These are phyloP conservation scores for Notodonta ziczac DNA, from an alignment of 2,888 invertebrate genomes.

Conservation along the genomic window DNA sequence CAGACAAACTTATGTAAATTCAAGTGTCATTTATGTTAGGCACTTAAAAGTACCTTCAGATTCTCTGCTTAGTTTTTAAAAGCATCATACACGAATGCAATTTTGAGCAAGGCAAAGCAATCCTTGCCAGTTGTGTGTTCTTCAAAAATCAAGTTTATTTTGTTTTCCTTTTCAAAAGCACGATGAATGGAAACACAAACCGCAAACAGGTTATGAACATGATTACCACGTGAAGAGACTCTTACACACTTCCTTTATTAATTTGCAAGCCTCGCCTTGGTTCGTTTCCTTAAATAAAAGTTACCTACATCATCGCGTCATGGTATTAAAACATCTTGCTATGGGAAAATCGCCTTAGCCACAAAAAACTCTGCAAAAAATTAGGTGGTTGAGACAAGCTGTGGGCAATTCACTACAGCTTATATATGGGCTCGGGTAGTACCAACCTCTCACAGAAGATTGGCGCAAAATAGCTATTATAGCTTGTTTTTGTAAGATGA, in stretches of 20 bases:
- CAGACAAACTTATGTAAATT: too few relatives aligned
- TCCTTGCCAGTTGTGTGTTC: not conserved
- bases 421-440: too few relatives aligned
- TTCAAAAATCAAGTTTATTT: constrained; percentile 15
- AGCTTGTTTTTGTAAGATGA: too few relatives aligned
- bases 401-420: too few relatives aligned
- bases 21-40: too few relatives aligned
- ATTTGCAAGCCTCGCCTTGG: constrained; percentile 47
- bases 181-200: constrained; percentile 22
- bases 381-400: too few relatives aligned
- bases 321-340: constrained; percentile 23
- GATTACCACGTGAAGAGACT: constrained; percentile 39
- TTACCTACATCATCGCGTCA: constrained; percentile 21
- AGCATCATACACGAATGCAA: not conserved
- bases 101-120: not conserved
- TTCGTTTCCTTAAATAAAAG: constrained; percentile 47
- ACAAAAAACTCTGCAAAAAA: too few relatives aligned
- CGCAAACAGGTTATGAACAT: constrained; percentile 42
- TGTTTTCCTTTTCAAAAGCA: constrained; percentile 23
- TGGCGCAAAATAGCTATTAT: too few relatives aligned
- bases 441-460: too few relatives aligned
- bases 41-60: not conserved
- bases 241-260: constrained; percentile 52
- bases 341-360: constrained; percentile 6
- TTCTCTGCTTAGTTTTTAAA: not conserved